Evolutionary conservation across 2,888 invertebrate species (phyloP), one percentile per base, ranked within the genome.

Genomic region (Patella ulyssiponensis): DNA sequence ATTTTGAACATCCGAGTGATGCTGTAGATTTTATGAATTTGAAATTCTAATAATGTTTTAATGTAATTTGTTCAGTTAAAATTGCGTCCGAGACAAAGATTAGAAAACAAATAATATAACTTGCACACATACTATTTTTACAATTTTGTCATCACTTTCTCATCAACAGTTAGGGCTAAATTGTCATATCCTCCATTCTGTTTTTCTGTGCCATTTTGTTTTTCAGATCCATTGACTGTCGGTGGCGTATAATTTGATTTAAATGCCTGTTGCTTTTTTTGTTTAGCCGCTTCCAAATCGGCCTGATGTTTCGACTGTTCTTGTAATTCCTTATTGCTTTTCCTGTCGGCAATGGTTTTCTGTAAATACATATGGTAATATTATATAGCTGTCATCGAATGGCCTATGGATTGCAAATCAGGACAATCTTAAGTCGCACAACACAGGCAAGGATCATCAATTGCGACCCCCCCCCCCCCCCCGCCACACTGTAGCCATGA

Each of bases 161-260:
- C 64, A 64, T 64, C 64, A 23, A 64, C 20, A 11, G 11, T 64
- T 12, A 23, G 12, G 14, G 64, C 64, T 23, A 64, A 64, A 20
- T 64, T 64, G 12, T 64, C 64, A 64, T 64, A 23, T 64, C 64
- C 64, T 12, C 64, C 64, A 64, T 64, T 64, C 23, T 64, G 64
- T 64, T 64, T 64, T 20, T 20, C 23, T 23, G 23, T 64, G 12
- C 64, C 64, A 64, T 64, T 64, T 20, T 23, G 20, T 64, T 64
- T 64, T 20, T 20, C 23, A 23, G 64, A 23, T 11, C 23, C 64
- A 64, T 64, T 64, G 64, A 12, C 14, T 23, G 23, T 20, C 9
- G 58, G 20, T 64, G 64, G 20, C 3, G 64, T 64, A 23, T 64
- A 64, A 23, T 64, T 64, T 20, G 64, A 64, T 64, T 64, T 64